Evolutionary conservation across 2,888 invertebrate genomes (phyloP), one percentile per base, ranked within the genome.

Genomic region (Seira sanloemensis): DNA sequence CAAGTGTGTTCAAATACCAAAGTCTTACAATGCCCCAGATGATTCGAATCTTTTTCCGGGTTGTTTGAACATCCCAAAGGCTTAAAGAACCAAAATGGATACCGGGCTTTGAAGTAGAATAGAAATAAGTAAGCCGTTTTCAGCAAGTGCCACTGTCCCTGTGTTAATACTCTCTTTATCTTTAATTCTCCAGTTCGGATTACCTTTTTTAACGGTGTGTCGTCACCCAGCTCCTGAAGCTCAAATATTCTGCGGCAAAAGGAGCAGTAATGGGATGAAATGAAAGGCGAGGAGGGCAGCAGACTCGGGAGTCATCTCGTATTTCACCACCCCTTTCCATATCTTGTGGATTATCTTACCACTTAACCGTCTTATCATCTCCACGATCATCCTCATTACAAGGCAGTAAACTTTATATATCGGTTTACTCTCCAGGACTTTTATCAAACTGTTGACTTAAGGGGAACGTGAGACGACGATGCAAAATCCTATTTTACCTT

Each of bases 261-360:
- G 37, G 37, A 37, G 37, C 37, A 37, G 68, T 85, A 87, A 85
- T 75, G 68, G 84, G 86, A 79, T 87, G 37, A 86, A 83, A 82
- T 86, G 86, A 78, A 86, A 86, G 65, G 58, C 58, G 86, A 86
- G 77, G 81, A 82, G 85, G 85, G 85, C 85, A 50, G 82, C 77
- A 82, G 85, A 85, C 80, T 69, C 23, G 58, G 9, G 66, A 74
- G 58, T 58, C 37, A 75, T 77, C 74, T 86, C 86, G 37, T 73
- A 72, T 87, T 87, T 87, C 87, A 80, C 86, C 87, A 87, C 87
- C 87, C 86, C 84, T 85, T 87, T 87, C n/a, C n/a, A n/a, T 86
- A 86, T 86, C 84, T 84, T 74, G 72, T 69, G 84, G 86, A 86
- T 86, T 86, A 86, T 86, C 84, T 86, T 86, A 86, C 86, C 86